These are phyloP conservation scores for Carcharodon carcharias DNA, from an alignment of 2,797 vertebrate genomes.

Conservation along the genomic window DNA sequence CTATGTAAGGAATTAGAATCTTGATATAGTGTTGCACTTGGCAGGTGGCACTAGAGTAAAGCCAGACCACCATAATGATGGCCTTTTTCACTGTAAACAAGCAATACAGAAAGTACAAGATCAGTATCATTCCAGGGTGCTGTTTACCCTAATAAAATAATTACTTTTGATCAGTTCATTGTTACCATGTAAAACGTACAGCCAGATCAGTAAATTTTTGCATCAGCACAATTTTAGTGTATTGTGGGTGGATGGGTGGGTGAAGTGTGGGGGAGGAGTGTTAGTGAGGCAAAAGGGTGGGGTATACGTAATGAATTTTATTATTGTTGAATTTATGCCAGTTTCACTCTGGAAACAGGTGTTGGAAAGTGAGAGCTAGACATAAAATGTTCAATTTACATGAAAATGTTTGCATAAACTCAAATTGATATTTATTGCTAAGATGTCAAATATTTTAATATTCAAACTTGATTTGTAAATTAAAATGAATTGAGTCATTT, in stretches of 20 bases:
- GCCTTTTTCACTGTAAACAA: not conserved
- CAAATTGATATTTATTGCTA: not conserved
- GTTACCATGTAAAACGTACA: not conserved
- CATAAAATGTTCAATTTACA: not conserved
- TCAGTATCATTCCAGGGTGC: not conserved
- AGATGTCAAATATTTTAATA: not conserved
- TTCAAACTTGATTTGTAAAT: not conserved
- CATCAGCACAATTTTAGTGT: not conserved
- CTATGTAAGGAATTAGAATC: no score
- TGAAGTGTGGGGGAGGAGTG: not conserved
- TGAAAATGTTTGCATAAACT: not conserved
- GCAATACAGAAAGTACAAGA: not conserved
- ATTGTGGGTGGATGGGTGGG: no score
- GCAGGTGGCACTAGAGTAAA: not conserved
- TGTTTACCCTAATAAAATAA: not conserved
- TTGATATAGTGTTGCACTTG: not conserved
- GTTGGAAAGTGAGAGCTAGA: not conserved
- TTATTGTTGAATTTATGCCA: not conserved
- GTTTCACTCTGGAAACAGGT: not conserved
- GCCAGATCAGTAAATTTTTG: not conserved
- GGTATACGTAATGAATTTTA: not conserved
- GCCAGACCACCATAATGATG: not conserved
- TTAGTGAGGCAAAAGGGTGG: not conserved
- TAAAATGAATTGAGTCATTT: not conserved
- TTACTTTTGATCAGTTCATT: not conserved